Evolutionary conservation across 2,888 invertebrate species (phyloP).

Genomic region (Hydraecia micacea): DNA sequence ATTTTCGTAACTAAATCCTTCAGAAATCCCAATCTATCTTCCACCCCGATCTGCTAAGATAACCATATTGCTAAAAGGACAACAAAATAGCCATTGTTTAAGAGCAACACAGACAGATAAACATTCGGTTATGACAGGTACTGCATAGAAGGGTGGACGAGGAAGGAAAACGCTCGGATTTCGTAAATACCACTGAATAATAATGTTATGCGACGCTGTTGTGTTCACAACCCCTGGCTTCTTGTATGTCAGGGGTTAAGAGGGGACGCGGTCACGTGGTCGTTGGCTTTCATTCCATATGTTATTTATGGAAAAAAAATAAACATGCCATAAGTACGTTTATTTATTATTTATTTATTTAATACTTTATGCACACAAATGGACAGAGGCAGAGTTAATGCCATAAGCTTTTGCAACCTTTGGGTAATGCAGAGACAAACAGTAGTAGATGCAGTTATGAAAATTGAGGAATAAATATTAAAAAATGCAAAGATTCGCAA

Average conservation of each 20-base stretch:
- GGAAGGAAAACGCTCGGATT: constrained; percentile 22
- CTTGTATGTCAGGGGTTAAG: not conserved
- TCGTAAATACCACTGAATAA: constrained; percentile 38
- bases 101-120: constrained; percentile 24
- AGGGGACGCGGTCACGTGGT: not conserved
- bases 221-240: constrained; percentile 9
- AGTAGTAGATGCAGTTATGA: not conserved
- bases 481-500: not conserved
- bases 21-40: not conserved
- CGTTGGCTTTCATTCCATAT: not conserved
- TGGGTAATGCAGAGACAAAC: not conserved
- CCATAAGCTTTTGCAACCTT: too few relatives aligned
- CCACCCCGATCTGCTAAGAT: constrained; percentile 1
- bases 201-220: constrained; percentile 19
- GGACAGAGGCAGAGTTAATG: not conserved
- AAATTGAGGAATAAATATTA: not conserved
- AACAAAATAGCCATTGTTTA: constrained; percentile 31
- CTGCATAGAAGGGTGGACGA: constrained; percentile 15
- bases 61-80: constrained; percentile 26
- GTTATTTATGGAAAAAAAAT: not conserved
- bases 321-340: not conserved
- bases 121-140: constrained; percentile 33
- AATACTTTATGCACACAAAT: not conserved
- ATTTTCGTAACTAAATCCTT: constrained; percentile 7
- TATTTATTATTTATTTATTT: not conserved